Conservation (phyloP, 2,888 invertebrate species). For the Ochropleura plecta region DNA sequence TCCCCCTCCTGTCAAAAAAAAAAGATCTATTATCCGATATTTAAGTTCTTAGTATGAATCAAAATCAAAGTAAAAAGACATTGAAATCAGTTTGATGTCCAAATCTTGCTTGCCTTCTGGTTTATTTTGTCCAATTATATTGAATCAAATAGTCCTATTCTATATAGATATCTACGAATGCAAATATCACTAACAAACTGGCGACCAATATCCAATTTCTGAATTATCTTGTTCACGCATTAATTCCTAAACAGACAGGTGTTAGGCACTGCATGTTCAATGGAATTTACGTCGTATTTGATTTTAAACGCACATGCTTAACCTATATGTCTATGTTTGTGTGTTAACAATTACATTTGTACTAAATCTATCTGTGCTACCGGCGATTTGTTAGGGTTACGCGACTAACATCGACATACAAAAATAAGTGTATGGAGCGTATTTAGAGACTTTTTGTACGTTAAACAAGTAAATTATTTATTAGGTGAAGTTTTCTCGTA, state of each 20-base stretch:
- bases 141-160: conserved; percentile 8
- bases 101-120: neutral
- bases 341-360: conserved; percentile 52
- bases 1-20: no score
- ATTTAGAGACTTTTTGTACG: no score
- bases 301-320: conserved; percentile 44
- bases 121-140: conserved; percentile 2
- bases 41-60: no score
- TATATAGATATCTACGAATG: conserved; percentile 9
- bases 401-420: no score
- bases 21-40: no score
- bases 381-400: conserved; percentile 31
- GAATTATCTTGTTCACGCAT: conserved; percentile 39
- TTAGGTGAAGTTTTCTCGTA: no score
- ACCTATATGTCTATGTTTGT: conserved; percentile 53
- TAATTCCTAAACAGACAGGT: conserved; percentile 23
- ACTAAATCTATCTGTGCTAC: conserved; percentile 21
- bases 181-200: conserved; percentile 20
- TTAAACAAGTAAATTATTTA: no score
- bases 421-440: no score
- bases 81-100: no score
- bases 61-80: no score
- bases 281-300: conserved; percentile 34
- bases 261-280: conserved; percentile 1
- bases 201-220: conserved; percentile 28